These are phyloP conservation scores for Pyrgus malvae DNA, from an alignment of 2,888 invertebrate genomes.

Conservation along the genomic window DNA sequence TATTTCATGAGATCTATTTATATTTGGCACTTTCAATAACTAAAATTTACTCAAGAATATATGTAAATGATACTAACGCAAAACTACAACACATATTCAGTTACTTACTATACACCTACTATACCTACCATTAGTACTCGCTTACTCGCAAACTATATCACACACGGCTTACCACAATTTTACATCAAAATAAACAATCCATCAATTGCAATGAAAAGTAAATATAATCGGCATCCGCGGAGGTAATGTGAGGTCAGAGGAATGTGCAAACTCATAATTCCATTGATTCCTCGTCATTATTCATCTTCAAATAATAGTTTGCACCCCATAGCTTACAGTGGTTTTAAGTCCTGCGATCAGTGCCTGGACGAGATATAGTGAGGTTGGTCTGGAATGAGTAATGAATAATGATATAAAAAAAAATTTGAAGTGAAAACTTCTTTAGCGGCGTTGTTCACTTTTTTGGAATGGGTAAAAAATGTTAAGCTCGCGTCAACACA, in stretches of 20 bases:
- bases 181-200: slow-evolving; percentile 37
- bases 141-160: background rate
- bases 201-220: slow-evolving; percentile 42
- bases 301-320: slow-evolving; percentile 78
- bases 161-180: slow-evolving; percentile 4
- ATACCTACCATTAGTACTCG: too few relatives aligned
- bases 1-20: too few relatives aligned
- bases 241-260: slow-evolving; percentile 53
- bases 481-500: too few relatives aligned
- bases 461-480: too few relatives aligned
- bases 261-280: slow-evolving; percentile 76
- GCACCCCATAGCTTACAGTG: slow-evolving; percentile 72
- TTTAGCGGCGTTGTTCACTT: too few relatives aligned
- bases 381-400: background rate
- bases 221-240: slow-evolving; percentile 38
- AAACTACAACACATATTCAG: too few relatives aligned
- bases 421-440: too few relatives aligned
- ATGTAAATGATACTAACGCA: too few relatives aligned
- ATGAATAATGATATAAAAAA: background rate
- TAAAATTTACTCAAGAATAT: too few relatives aligned
- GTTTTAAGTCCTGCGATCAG: slow-evolving; percentile 50
- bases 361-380: slow-evolving; percentile 37
- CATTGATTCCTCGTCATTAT: slow-evolving; percentile 69
- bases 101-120: too few relatives aligned
- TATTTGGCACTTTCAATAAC: too few relatives aligned